Evolutionary conservation across 2,113 vertebrate species (phyloP).

Genomic region (Orientallactaga bullata): DNA sequence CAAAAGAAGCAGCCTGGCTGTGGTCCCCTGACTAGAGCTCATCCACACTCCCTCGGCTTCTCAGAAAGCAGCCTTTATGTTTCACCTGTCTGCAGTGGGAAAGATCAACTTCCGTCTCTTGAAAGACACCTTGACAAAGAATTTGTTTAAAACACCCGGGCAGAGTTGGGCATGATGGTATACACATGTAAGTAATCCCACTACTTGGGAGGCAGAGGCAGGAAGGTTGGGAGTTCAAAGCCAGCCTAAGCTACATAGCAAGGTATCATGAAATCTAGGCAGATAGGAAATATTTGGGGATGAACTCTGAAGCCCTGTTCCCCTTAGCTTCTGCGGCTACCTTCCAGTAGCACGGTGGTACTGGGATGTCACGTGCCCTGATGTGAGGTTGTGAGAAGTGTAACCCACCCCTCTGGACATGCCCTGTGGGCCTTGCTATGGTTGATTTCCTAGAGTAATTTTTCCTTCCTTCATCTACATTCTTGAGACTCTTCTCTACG

Average conservation of each 20-base stretch:
- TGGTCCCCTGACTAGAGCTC: fast-evolving
- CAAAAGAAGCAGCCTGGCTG: not conserved
- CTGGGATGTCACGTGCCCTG: not conserved
- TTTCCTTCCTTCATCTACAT: no score
- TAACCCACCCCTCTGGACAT: no score
- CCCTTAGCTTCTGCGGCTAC: not conserved
- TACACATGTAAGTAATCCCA: not conserved
- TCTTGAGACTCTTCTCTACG: not conserved
- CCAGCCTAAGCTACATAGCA: not conserved
- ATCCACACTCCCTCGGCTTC: no score
- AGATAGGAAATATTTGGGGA: not conserved
- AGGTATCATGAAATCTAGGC: not conserved
- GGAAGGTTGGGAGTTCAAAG: not conserved
- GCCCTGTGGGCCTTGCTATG: no score
- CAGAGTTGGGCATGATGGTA: no score
- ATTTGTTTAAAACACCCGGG: not conserved
- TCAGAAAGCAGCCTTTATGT: no score
- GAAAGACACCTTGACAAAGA: not conserved
- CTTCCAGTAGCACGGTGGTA: no score
- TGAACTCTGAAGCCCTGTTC: not conserved
- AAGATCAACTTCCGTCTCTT: not conserved
- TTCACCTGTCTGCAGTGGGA: no score
- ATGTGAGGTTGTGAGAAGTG: no score
- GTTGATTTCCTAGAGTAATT: not conserved
- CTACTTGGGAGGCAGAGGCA: not conserved